Evolutionary conservation across 2,113 vertebrate genomes (phyloP).

Genomic region (Collichthys lucidus): DNA sequence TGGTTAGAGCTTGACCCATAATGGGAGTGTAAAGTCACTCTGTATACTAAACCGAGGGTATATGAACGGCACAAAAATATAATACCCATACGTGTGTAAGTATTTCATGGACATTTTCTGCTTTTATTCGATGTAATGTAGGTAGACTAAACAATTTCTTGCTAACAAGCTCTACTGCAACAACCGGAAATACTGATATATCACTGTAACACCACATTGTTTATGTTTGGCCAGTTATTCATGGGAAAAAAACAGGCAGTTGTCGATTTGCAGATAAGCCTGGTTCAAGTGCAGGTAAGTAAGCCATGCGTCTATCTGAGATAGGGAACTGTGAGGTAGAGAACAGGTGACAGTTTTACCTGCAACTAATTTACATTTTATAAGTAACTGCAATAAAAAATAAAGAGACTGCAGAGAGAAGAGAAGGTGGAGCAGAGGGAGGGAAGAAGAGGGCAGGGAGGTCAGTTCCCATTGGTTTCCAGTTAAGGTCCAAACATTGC

Average conservation of each 20-base stretch:
- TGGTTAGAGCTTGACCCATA: not conserved
- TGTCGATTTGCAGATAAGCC: not conserved
- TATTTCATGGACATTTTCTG: no score
- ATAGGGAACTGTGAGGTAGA: no score
- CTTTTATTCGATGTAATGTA: no score
- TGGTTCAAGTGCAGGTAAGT: not conserved
- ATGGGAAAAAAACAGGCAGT: not conserved
- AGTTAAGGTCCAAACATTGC: conserved; percentile 63
- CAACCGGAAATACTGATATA: not conserved
- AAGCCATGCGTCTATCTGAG: no score
- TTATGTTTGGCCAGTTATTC: not conserved
- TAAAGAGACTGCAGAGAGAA: not conserved
- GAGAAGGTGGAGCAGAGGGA: conserved; percentile 15
- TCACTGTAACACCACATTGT: not conserved
- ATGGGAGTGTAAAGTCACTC: not conserved
- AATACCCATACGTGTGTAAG: no score
- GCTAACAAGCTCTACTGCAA: not conserved
- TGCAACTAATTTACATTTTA: not conserved
- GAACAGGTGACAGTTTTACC: not conserved
- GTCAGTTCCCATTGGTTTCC: conserved; percentile 59
- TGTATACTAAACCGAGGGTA: not conserved
- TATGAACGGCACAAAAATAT: not conserved
- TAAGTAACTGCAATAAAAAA: not conserved
- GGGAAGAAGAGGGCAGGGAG: conserved; percentile 30
- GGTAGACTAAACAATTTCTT: not conserved